Evolutionary conservation across 2,888 invertebrate species (phyloP).

Genomic region (Luffia ferchaultella): DNA sequence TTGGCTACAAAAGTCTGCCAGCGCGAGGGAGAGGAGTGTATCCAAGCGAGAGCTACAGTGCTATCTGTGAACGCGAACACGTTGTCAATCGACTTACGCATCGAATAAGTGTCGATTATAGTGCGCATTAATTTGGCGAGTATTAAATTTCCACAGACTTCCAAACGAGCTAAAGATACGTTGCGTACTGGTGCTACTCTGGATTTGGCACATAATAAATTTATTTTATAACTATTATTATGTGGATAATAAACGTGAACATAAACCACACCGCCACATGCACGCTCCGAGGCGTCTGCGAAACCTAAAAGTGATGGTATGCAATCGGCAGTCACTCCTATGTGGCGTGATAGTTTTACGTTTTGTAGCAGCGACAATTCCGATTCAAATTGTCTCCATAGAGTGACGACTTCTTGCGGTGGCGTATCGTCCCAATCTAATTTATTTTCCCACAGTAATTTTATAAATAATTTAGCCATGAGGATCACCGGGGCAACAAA

Average conservation of each 20-base stretch:
- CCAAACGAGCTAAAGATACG: not conserved
- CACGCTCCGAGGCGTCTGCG: slow-evolving; percentile 1
- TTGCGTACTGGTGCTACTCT: not conserved
- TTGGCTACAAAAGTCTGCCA: slow-evolving; percentile 5
- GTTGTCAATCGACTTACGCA: not conserved
- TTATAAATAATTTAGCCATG: slow-evolving; percentile 5
- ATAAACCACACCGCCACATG: slow-evolving; percentile 2
- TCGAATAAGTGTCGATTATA: not conserved
- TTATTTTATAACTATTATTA: not conserved
- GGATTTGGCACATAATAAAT: slow-evolving; percentile 1
- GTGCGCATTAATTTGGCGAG: not conserved
- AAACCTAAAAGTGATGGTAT: not conserved
- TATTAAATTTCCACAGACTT: not conserved
- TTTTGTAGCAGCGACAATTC: not conserved
- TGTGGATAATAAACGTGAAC: not conserved
- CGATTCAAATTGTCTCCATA: not conserved
- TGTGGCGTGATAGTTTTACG: not conserved
- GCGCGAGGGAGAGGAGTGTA: not conserved
- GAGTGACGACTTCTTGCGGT: not conserved
- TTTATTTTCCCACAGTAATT: not conserved
- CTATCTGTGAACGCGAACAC: not conserved
- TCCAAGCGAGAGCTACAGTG: not conserved
- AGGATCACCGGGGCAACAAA: slow-evolving; percentile 1
- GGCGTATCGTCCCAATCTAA: slow-evolving; percentile 7
- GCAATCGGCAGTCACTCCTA: not conserved